These are phyloP conservation scores for Drosophila cracens DNA, from an alignment of 2,888 invertebrate genomes.

Conservation along the genomic window DNA sequence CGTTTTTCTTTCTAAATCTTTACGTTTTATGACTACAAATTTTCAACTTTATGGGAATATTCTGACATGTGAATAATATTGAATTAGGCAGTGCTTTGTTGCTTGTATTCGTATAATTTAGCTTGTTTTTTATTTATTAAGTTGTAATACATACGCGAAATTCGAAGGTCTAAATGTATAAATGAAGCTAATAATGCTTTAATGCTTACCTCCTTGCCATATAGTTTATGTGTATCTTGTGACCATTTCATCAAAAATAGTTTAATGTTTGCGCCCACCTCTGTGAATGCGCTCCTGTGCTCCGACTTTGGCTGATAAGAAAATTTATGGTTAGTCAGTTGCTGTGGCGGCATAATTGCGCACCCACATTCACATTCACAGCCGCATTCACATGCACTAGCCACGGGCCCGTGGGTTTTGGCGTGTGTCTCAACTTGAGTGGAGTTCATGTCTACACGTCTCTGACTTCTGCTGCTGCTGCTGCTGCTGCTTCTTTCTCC, in stretches of 20 bases:
- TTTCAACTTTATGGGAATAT: background rate
- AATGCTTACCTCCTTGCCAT: background rate
- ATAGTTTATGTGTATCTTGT: background rate
- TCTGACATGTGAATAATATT: background rate
- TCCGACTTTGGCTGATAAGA: constrained; percentile 62
- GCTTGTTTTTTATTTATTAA: background rate
- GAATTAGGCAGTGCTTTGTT: background rate
- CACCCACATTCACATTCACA: constrained; percentile 65
- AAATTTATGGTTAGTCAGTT: constrained; percentile 72
- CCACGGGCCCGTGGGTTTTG: constrained; percentile 53
- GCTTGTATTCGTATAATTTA: background rate
- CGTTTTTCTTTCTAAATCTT: background rate
- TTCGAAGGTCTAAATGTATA: background rate
- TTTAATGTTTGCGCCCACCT: background rate
- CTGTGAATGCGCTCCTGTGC: constrained; percentile 56
- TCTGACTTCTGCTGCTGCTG: background rate
- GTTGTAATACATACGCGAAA: background rate
- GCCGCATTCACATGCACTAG: constrained; percentile 5
- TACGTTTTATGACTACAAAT: background rate
- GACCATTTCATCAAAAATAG: background rate
- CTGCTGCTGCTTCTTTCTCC: background rate
- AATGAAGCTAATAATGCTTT: background rate
- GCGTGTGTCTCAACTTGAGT: constrained; percentile 57
- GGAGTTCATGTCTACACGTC: constrained; percentile 36
- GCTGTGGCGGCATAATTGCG: constrained; percentile 79